Conservation (phyloP, 1,140 invertebrate species). For the Neomicropteryx cornuta region DNA sequence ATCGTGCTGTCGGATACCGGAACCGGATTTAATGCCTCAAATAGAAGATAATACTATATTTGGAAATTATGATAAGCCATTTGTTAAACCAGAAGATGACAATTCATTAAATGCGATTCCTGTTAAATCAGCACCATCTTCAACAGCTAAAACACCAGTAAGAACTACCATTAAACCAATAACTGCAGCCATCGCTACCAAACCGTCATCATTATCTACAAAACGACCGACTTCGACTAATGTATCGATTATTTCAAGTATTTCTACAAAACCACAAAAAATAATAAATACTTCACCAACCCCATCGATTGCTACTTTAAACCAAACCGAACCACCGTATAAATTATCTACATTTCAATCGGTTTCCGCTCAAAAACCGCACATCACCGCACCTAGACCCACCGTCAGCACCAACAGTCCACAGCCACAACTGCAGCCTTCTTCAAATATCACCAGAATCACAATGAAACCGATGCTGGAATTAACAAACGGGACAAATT, state of each 20-base stretch:
- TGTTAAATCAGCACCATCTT: neutral
- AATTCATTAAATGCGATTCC: constrained; percentile 4
- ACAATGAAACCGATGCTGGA: no score
- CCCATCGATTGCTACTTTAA: no score
- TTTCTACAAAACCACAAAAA: no score
- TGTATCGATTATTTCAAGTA: no score
- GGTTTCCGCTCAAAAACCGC: constrained; percentile 27
- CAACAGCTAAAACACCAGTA: constrained; percentile 19
- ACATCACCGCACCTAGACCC: constrained; percentile 28
- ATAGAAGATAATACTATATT: constrained; percentile 38
- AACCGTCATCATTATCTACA: no score
- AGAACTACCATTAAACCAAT: constrained; percentile 17
- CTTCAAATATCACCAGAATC: no score
- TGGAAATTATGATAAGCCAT: constrained; percentile 26
- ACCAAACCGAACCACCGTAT: constrained; percentile 31
- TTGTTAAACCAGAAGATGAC: constrained; percentile 10
- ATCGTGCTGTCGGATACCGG: constrained; percentile 68
- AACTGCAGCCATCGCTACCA: constrained; percentile 3
- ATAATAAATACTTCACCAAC: no score
- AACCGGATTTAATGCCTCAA: constrained; percentile 33
- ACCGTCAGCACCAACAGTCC: constrained; percentile 23
- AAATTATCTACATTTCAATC: constrained; percentile 43
- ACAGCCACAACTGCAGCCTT: no score
- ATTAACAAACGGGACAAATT: no score
- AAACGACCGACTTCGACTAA: no score